These are phyloP conservation scores for Mythimna pallens DNA, from an alignment of 2,888 invertebrate species.

Conservation along the genomic window DNA sequence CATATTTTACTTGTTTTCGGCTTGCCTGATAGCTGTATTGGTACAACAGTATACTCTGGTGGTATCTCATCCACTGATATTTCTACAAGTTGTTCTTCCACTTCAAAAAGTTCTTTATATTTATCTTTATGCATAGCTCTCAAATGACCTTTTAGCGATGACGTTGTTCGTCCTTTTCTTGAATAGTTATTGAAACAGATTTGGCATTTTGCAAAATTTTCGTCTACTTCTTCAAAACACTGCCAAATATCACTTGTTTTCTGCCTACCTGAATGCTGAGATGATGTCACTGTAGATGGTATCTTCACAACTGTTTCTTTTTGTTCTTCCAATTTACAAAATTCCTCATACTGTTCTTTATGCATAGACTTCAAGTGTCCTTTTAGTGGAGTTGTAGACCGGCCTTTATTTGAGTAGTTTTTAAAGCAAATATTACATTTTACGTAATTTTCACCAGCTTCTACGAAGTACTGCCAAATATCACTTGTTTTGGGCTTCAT, in stretches of 20 bases:
- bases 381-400: slow-evolving; percentile 56
- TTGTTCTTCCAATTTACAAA: slow-evolving; percentile 4
- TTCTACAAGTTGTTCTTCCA: background rate
- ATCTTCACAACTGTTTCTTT: background rate
- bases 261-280: background rate
- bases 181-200: slow-evolving; percentile 60
- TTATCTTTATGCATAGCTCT: slow-evolving; percentile 28
- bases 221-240: slow-evolving; percentile 52
- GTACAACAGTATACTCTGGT: background rate
- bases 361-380: slow-evolving; percentile 23
- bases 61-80: background rate
- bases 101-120: slow-evolving; percentile 6
- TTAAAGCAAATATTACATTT: slow-evolving; percentile 60
- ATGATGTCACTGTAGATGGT: background rate
- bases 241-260: slow-evolving; percentile 35
- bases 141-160: slow-evolving; percentile 45
- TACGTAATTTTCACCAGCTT: slow-evolving; percentile 46
- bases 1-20: slow-evolving; percentile 53
- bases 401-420: slow-evolving; percentile 57
- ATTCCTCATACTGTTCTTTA: slow-evolving; percentile 8
- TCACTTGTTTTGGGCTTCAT: slow-evolving; percentile 13
- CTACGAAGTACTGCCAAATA: slow-evolving; percentile 51
- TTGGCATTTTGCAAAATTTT: slow-evolving; percentile 53
- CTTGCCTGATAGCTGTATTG: background rate
- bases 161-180: slow-evolving; percentile 51